Evolutionary conservation across 2,797 vertebrate species (phyloP).

Genomic region (Gallinago stenura): DNA sequence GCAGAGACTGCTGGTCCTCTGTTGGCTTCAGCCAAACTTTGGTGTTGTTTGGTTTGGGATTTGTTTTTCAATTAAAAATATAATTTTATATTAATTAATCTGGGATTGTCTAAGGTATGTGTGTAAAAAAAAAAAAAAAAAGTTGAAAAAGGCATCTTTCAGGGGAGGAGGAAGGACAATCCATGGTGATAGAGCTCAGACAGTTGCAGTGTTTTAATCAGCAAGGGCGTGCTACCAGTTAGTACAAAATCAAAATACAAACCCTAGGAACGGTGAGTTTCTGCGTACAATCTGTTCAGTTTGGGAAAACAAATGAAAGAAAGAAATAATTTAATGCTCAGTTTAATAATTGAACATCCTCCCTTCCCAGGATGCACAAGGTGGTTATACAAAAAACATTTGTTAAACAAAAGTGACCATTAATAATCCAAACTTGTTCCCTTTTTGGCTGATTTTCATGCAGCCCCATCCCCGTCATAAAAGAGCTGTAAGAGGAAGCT

Average conservation of each 20-base stretch:
- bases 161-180: not conserved
- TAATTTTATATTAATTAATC: not conserved
- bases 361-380: constrained; percentile 50
- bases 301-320: constrained; percentile 56
- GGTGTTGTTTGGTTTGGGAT: not conserved
- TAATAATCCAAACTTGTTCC: constrained; percentile 72
- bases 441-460: constrained; percentile 69
- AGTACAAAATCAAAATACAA: not conserved
- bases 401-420: constrained; percentile 75
- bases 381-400: constrained; percentile 69
- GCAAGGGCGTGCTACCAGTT: not conserved
- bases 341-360: constrained; percentile 65
- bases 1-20: not conserved
- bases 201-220: constrained; percentile 12
- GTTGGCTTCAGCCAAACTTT: constrained; percentile 8
- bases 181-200: not conserved
- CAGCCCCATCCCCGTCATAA: constrained; percentile 59
- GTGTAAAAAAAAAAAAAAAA: not conserved
- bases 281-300: constrained; percentile 15
- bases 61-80: not conserved
- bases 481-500: constrained; percentile 65
- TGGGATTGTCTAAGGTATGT: not conserved
- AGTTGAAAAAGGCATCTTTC: not conserved
- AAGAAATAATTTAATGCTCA: constrained; percentile 60
- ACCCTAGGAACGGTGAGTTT: not conserved